phyloP scores from a whole-genome alignment of 2,113 vertebrate genomes.

The Melierax canorus region DNA sequence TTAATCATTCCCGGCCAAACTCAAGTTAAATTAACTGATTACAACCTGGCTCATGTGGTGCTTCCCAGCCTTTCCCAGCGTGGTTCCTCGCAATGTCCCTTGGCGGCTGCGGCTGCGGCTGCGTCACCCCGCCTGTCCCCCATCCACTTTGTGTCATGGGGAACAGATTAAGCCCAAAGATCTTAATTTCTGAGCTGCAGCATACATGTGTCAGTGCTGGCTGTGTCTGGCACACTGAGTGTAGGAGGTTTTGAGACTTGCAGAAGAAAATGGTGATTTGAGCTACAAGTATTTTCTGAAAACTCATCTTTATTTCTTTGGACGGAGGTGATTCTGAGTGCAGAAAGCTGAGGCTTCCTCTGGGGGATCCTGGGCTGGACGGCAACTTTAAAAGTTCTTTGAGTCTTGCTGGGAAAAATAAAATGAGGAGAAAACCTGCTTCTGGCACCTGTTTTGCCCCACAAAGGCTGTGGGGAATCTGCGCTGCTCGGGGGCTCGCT shows the following conservation, averaged over 20 bases:
- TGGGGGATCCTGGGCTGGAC: background rate
- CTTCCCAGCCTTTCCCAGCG: background rate
- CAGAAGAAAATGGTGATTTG: background rate
- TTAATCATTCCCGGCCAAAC: constrained; percentile 1
- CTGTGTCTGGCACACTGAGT: background rate
- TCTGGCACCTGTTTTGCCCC: background rate
- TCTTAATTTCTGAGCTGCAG: background rate
- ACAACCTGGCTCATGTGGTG: background rate
- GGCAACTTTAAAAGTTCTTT: background rate
- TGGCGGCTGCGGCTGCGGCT: background rate
- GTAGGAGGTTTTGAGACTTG: background rate
- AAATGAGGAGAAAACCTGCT: background rate
- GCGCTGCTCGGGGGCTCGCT: rapidly evolving
- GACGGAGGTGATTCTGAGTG: background rate
- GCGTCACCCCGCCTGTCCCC: background rate
- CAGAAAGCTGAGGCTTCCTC: background rate
- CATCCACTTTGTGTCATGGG: background rate
- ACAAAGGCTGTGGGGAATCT: rapidly evolving
- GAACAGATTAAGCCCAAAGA: background rate
- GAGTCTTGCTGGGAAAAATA: background rate
- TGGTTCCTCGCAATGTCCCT: background rate
- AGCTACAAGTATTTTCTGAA: background rate
- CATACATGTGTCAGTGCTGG: background rate
- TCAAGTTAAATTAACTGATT: constrained; percentile 35
- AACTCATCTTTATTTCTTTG: background rate